phyloP scores from a whole-genome alignment of 2,797 vertebrate genomes.

The Hapalemur alaotrensis region DNA sequence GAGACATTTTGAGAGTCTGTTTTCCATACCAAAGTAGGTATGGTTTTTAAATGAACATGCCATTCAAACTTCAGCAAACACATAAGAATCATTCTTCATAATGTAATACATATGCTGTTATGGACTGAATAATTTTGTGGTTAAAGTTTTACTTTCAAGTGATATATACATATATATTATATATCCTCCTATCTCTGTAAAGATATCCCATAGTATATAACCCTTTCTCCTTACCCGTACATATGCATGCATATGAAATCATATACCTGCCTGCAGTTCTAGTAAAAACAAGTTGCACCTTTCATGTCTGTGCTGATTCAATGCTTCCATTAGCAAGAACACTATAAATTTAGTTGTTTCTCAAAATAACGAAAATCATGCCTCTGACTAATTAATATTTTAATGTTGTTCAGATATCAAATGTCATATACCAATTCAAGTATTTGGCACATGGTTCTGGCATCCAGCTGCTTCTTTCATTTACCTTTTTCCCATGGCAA shows the following conservation, averaged over 20 bases:
- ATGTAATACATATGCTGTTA: background rate
- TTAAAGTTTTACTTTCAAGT: background rate
- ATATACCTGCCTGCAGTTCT: background rate
- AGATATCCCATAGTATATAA: background rate
- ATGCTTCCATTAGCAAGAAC: background rate
- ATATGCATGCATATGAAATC: background rate
- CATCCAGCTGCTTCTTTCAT: slow-evolving; percentile 20
- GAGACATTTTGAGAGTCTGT: background rate
- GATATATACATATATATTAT: background rate
- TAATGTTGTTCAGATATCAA: background rate
- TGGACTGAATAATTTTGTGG: background rate
- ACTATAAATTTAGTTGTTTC: background rate
- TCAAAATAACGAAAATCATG: slow-evolving; percentile 32
- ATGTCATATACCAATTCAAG: background rate
- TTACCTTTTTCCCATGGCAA: background rate
- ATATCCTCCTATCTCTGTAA: background rate
- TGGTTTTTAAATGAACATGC: slow-evolving; percentile 37
- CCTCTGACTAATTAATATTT: background rate
- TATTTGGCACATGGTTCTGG: background rate
- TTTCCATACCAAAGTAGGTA: background rate
- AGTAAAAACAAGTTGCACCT: background rate
- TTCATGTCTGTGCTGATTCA: slow-evolving; percentile 29
- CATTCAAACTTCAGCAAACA: background rate
- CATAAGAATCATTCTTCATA: background rate
- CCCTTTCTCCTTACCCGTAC: background rate